phyloP scores from a whole-genome alignment of 2,113 vertebrate species.

The Vicugna pacos region DNA sequence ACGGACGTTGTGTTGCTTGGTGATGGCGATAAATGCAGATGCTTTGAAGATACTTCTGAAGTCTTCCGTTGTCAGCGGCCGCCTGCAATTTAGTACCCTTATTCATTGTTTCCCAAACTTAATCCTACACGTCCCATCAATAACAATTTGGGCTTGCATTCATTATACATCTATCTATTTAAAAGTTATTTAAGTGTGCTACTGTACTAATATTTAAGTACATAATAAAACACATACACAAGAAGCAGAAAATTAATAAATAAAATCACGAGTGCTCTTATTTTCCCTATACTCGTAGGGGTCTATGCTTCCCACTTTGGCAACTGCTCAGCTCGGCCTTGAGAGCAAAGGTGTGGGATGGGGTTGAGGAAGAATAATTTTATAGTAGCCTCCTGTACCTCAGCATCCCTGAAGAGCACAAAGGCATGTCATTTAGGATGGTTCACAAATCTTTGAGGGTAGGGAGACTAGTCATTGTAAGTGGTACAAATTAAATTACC shows the following conservation, averaged over 20 bases:
- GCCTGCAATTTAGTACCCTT: not conserved
- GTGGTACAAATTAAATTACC: not conserved
- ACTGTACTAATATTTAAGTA: not conserved
- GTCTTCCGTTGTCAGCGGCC: not conserved
- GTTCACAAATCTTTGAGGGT: not conserved
- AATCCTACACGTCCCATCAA: not conserved
- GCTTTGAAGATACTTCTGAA: not conserved
- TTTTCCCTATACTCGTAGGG: not conserved
- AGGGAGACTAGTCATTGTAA: not conserved
- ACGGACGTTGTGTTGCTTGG: not conserved
- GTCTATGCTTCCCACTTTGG: not conserved
- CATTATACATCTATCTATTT: not conserved
- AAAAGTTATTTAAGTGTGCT: not conserved
- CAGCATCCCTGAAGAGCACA: not conserved
- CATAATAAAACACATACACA: not conserved
- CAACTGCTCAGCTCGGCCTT: not conserved
- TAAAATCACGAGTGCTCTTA: not conserved
- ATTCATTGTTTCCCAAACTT: not conserved
- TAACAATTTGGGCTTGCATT: not conserved
- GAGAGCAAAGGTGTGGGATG: not conserved
- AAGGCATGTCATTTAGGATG: not conserved
- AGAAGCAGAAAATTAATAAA: slow-evolving; percentile 15
- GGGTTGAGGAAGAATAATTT: not conserved
- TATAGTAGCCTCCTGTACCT: not conserved
- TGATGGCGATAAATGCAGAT: not conserved